A percentile compares a stretch with the other conserved stretches of the same genome.
phyloP scores from a whole-genome alignment of 2,888 invertebrate genomes.

The Agonopterix heracliana region DNA sequence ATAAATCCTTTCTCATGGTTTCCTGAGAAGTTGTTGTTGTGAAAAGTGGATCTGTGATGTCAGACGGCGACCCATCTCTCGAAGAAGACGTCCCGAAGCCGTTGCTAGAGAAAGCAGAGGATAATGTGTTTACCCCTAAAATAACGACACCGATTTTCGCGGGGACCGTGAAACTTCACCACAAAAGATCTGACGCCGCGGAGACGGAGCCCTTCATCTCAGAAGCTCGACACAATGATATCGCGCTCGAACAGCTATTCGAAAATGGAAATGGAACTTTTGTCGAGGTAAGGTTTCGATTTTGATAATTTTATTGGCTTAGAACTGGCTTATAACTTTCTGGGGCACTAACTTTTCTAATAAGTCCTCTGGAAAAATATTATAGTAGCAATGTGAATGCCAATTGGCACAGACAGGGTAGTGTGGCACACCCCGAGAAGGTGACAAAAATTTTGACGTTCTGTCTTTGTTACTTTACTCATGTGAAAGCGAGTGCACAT shows the following conservation, averaged over 20 bases:
- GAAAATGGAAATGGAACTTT: constrained; percentile 55
- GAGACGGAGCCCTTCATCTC: constrained; percentile 61
- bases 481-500: no score
- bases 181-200: constrained; percentile 50
- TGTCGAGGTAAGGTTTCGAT: constrained; percentile 36
- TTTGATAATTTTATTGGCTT: constrained; percentile 13
- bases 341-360: no score
- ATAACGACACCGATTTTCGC: constrained; percentile 62
- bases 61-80: constrained; percentile 71
- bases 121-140: constrained; percentile 68
- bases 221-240: constrained; percentile 63
- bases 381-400: no score
- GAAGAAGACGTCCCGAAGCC: constrained; percentile 68
- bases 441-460: no score
- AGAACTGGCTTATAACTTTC: no score
- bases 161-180: constrained; percentile 56
- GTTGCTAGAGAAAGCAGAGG: constrained; percentile 51
- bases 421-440: no score
- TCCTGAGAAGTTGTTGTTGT: constrained; percentile 4
- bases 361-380: no score
- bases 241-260: constrained; percentile 63
- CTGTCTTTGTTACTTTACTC: no score
- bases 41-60: constrained; percentile 49
- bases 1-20: background rate
- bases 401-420: no score